Evolutionary conservation across 1,140 invertebrate species (phyloP), one percentile per base, ranked within the genome.

Genomic region (Formica exsecta): DNA sequence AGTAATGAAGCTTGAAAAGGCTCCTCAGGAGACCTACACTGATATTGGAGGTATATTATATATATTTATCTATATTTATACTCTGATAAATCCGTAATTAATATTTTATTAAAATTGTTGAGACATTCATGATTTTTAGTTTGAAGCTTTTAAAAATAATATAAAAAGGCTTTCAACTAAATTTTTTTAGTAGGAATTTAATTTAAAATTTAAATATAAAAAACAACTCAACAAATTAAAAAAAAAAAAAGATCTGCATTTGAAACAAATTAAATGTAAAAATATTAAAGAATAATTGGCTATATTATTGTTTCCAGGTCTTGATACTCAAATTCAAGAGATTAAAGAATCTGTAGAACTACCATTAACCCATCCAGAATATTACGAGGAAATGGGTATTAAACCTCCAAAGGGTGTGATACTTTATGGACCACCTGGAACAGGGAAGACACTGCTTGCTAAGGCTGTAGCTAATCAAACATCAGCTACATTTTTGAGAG

Each of bases 301-400:
- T 48, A 73, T 85, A 73, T 89, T 86, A 85, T 51, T 85, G 87
- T 87, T 86, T 87, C 41, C 77, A 96, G 96, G 99, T 64, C 96
- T 99, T n/a, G 99, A 99, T 94, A 98, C 98, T 66, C 99, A 99
- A 95, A 99, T 99, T 95, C 99, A 99, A 95, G 99, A 99, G 96
- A 99, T 99, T 71, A 99, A 99, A 95, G 99, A 99, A 96, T 99
- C 99, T 81, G 99, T 99, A 3, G 99, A 99, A 95, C 95, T 99
- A 66, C 99, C 99, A 1, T 95, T 99, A 19, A 99, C 99, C 48
- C 99, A 99, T 96, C 99, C 99, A 19, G 99, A 99, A 95, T 99
- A 99, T 95, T 99, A 99, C 94, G 99, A 99, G 95, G 99, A 99
- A 96, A 99, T 99, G 99, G 99, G 99, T 86, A 99, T 99, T 85